Base-by-base conservation (phyloP, 2,888 invertebrate genomes). In the Volucella bombylans region DNA sequence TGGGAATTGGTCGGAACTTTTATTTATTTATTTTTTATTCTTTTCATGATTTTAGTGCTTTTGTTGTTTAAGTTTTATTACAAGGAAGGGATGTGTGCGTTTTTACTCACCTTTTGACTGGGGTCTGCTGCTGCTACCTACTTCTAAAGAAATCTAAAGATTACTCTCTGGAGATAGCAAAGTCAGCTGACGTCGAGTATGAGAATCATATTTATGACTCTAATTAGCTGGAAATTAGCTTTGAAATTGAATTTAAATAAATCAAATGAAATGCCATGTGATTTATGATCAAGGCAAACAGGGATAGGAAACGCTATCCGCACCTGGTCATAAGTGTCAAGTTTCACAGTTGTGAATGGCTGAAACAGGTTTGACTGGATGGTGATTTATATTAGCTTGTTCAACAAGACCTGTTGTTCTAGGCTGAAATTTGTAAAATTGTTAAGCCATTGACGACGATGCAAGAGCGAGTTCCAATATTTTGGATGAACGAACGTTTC, bases 1-100 rank as follows among this genome's bases (percentile, higher is more conserved):
- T 80, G 74, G 74, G 62, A 80, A 83, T 80, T 23, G 23, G 23
- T 23, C 79, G 11, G 59, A 79, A 69, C 77, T 81, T 69, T 76
- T 79, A 68, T 76, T 23, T 23, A 2, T 4, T 23, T 23, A 2
- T 23, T 23, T 23, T 23, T 23, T 23, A 4, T 4, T 23, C 23
- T 23, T 23, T 23, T 23, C 23, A 23, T 23, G 64, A 81, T 79
- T 83, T 83, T 55, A 71, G 57, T 77, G 69, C 52, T 76, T 10
- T 41, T 49, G 41, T 55, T 80, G 80, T 61, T 52, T 52, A 61
- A 52, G 57, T 79, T 79, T 65, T 80, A 54, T 54, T 67, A 59
- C 52, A 65, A 1, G 8, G 43, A 43, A 68, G 67, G 67, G 47
- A 47, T 47, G 47, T 73, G 49, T 12, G 50, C 71, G 3, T 41